Evolutionary conservation across 2,797 vertebrate species (phyloP).

Genomic region (Atherinosoma microstoma): DNA sequence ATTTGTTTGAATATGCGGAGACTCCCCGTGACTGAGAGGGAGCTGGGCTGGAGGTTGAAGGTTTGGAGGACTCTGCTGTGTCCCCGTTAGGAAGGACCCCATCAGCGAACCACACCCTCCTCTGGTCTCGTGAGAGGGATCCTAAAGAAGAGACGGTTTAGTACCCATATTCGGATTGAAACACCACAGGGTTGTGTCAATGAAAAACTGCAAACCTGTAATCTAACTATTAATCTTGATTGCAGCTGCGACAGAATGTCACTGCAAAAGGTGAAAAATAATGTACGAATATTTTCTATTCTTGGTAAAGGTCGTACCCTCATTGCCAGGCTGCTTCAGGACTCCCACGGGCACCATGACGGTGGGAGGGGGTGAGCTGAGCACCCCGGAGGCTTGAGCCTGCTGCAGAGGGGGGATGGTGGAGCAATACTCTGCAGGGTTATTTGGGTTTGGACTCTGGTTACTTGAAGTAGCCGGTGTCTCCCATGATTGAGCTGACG

Average conservation of each 20-base stretch:
- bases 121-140: conserved; percentile 91
- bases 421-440: conserved; percentile 99
- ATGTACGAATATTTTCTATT: conserved; percentile 36
- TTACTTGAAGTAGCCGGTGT: conserved; percentile 87
- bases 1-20: conserved; percentile 88
- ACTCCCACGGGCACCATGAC: conserved; percentile 99
- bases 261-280: conserved; percentile 17
- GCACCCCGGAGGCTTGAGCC: conserved; percentile 95
- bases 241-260: not conserved
- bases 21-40: conserved; percentile 85
- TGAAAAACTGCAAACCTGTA: not conserved
- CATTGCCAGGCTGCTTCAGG: conserved; percentile 92
- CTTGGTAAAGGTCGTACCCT: conserved; percentile 82
- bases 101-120: conserved; percentile 98
- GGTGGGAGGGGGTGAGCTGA: conserved; percentile 96
- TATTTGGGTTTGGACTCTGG: conserved; percentile 98
- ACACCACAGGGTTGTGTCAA: not conserved
- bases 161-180: not conserved
- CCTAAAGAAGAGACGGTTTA: conserved; percentile 51
- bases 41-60: conserved; percentile 81
- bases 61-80: conserved; percentile 90
- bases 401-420: conserved; percentile 98
- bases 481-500: conserved; percentile 92
- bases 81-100: conserved; percentile 96
- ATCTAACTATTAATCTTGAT: not conserved